phyloP scores from a whole-genome alignment of 2,113 vertebrate species.

The Fulmarus glacialis region DNA sequence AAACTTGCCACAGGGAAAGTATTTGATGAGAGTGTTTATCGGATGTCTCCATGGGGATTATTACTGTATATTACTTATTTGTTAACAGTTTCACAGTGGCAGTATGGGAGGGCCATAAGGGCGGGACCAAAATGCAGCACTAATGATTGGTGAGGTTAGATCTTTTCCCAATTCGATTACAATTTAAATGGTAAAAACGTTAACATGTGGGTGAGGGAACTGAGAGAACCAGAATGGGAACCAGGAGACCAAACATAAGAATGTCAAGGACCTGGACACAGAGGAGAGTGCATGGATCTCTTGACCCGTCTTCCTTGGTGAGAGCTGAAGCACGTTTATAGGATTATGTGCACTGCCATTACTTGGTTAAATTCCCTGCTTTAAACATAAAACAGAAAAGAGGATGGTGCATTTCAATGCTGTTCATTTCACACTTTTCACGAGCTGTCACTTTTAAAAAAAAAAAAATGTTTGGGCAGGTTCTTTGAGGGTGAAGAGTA shows the following conservation, averaged over 20 bases:
- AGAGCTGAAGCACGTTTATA: not conserved
- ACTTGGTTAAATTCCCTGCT: not conserved
- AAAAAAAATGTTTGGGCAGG: not conserved
- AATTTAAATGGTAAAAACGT: not conserved
- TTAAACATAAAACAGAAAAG: not conserved
- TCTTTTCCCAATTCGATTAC: not conserved
- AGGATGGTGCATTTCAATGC: not conserved
- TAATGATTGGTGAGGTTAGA: not conserved
- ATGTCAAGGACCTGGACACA: not conserved
- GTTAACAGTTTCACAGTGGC: not conserved
- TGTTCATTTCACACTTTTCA: not conserved
- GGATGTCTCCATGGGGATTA: not conserved
- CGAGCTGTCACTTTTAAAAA: not conserved
- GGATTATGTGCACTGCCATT: not conserved
- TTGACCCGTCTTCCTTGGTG: accelerated
- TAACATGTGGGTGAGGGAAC: not conserved
- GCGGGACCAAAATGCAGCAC: not conserved
- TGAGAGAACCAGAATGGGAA: not conserved
- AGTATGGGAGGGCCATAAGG: not conserved
- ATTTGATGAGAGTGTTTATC: not conserved
- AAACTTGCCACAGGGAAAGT: not conserved
- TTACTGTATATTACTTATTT: not conserved
- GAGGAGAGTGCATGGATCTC: not conserved
- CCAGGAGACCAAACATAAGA: not conserved
- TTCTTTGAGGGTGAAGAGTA: slow-evolving; percentile 1